Evolutionary conservation across 2,888 invertebrate species (phyloP), one percentile per base, ranked within the genome.

Genomic region (Conops quadrifasciatus): DNA sequence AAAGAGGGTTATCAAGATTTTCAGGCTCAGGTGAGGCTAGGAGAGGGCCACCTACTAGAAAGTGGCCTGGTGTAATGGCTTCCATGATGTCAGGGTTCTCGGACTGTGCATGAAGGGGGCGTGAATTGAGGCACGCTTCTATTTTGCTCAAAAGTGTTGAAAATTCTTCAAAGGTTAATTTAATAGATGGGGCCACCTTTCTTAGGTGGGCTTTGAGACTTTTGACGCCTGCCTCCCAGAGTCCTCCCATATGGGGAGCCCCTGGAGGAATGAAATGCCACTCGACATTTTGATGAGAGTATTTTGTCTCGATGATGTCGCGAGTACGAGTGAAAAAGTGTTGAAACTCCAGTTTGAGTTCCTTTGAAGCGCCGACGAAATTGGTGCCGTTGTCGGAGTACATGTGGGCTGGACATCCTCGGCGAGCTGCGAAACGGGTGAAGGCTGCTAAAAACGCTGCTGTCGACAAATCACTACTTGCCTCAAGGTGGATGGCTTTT

Each of bases 341-440:
- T n/a, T n/a, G n/a, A n/a, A 62, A 19, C 30, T 67, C 65, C 13
- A 49, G 70, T 7, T 28, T 36, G 4, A 36, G 9, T 9, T 67
- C 67, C 47, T 30, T 64, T 5, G 47, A 60, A 1, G 66, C 70
- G 2, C 70, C 67, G 0, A 64, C 49, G 53, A 73, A 71, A 24
- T 62, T 71, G 0, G 56, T 72, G 13, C 74, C 74, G 19, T 73
- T 73, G 28, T 74, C 70, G 0, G 71, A 73, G 49, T 72, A 71
- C 0, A 74, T 11, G n/a, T 72, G 56, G 1, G 53, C n/a, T 0
- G 73, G 72, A 16, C 72, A 74, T 24, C 73, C 75, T 24, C 73
- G 67, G n/a, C 73, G 51, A 1, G 74, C 47, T n/a, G 71, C 63
- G 45, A 72, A 73, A 15, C 75, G 36, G 19, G 11, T 43, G 45